phyloP scores from a whole-genome alignment of 2,888 invertebrate species.

The Papilio demoleus region DNA sequence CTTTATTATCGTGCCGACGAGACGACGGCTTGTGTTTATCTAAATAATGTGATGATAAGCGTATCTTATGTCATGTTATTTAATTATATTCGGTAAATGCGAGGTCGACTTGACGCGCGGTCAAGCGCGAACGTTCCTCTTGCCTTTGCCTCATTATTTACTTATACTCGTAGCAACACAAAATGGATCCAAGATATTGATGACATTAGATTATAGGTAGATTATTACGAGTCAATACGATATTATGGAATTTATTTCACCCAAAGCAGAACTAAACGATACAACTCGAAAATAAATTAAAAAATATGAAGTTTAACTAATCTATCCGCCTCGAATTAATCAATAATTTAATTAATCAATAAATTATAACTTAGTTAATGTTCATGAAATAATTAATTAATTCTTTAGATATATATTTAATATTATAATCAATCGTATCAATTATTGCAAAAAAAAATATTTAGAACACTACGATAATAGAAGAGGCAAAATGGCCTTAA shows the following conservation, averaged over 20 bases:
- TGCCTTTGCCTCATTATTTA: background rate
- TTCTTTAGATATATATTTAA: too few relatives aligned
- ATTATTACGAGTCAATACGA: too few relatives aligned
- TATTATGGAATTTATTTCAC: too few relatives aligned
- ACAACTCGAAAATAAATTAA: too few relatives aligned
- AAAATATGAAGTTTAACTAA: background rate
- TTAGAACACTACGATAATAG: background rate
- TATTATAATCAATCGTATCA: background rate
- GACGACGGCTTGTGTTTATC: slow-evolving; percentile 5
- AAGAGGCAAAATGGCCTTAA: background rate
- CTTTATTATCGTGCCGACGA: background rate
- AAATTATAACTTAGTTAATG: too few relatives aligned
- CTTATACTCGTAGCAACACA: background rate
- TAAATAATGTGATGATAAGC: slow-evolving; percentile 7
- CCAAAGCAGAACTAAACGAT: too few relatives aligned
- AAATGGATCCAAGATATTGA: background rate
- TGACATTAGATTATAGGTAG: too few relatives aligned
- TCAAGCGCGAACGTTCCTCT: background rate
- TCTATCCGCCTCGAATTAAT: too few relatives aligned
- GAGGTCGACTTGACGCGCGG: slow-evolving; percentile 5
- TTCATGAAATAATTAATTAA: too few relatives aligned
- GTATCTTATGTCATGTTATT: slow-evolving; percentile 22
- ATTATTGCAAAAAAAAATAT: background rate
- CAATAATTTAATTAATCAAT: too few relatives aligned
- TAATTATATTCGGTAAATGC: slow-evolving; percentile 1